Percentiles rank a stretch among this genome's conserved stretches.
Conservation (phyloP, 2,888 invertebrate species). For the Galerucella calmariensis region DNA sequence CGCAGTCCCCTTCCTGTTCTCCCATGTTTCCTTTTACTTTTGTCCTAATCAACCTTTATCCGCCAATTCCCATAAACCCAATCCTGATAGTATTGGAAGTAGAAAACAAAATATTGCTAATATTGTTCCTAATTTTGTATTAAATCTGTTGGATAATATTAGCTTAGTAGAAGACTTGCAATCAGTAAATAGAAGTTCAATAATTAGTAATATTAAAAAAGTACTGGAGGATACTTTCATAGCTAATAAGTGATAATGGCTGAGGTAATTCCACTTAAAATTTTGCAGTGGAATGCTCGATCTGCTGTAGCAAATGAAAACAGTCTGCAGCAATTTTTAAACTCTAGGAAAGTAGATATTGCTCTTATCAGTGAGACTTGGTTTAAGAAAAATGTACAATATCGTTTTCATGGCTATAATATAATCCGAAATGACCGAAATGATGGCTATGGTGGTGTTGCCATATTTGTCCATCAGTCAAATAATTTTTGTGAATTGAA, state of each 20-base stretch:
- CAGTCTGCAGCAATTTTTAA: too few species aligned
- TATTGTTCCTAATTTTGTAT: neutral
- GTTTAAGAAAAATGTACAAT: conserved; percentile 2
- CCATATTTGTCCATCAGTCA: too few species aligned
- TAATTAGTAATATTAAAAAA: neutral
- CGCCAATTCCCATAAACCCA: too few species aligned
- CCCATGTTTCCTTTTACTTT: neutral
- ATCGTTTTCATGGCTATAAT: neutral
- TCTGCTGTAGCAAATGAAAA: too few species aligned
- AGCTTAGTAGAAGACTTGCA: neutral
- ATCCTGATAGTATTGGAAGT: too few species aligned
- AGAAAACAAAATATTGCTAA: neutral
- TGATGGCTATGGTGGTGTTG: too few species aligned
- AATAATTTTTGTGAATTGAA: too few species aligned
- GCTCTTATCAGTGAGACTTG: neutral
- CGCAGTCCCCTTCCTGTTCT: neutral
- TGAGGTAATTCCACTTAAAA: neutral
- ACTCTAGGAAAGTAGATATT: neutral
- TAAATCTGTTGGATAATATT: neutral
- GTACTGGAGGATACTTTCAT: too few species aligned
- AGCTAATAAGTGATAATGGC: neutral
- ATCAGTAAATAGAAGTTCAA: neutral
- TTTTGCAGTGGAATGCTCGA: too few species aligned
- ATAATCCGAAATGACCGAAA: too few species aligned
- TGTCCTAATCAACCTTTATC: neutral